Percentiles rank a stretch among this genome's conserved stretches.
These are phyloP conservation scores for Centropyge bicolor DNA, from an alignment of 2,797 vertebrate genomes.

Conservation along the genomic window DNA sequence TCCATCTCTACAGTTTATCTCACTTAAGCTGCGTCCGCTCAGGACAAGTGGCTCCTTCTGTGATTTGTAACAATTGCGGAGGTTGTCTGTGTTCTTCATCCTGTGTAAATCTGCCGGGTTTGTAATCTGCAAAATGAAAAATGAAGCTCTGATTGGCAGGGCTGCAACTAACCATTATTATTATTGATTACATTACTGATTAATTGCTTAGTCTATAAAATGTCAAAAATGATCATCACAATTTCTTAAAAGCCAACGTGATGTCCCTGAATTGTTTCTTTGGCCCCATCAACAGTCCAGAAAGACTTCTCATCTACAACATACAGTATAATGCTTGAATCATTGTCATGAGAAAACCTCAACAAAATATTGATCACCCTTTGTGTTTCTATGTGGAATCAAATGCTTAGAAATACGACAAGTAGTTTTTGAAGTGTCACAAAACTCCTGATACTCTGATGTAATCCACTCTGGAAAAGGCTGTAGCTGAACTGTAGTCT, in stretches of 20 bases:
- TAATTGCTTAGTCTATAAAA: no score
- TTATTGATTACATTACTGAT: no score
- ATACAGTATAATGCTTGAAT: no score
- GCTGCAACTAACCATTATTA: no score
- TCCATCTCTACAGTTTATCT: conserved; percentile 17
- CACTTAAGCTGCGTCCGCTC: conserved; percentile 13
- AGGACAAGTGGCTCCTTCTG: conserved; percentile 1
- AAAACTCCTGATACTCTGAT: neutral
- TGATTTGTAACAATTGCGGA: conserved; percentile 40
- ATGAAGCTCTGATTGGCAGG: neutral
- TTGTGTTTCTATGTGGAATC: neutral
- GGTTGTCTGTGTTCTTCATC: conserved; percentile 23
- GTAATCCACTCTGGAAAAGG: neutral
- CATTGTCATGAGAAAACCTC: no score
- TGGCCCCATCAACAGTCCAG: no score
- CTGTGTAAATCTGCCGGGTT: conserved; percentile 1
- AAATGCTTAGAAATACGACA: neutral
- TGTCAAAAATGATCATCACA: no score
- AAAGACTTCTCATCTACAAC: no score
- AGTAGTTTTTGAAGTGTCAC: neutral
- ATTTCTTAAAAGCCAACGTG: no score
- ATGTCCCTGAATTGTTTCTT: no score
- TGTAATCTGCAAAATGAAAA: conserved; percentile 25
- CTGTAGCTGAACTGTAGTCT: neutral
- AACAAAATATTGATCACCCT: neutral